These are phyloP conservation scores for Pomatorhinus ruficollis DNA, from an alignment of 2,113 vertebrate species.

Conservation along the genomic window DNA sequence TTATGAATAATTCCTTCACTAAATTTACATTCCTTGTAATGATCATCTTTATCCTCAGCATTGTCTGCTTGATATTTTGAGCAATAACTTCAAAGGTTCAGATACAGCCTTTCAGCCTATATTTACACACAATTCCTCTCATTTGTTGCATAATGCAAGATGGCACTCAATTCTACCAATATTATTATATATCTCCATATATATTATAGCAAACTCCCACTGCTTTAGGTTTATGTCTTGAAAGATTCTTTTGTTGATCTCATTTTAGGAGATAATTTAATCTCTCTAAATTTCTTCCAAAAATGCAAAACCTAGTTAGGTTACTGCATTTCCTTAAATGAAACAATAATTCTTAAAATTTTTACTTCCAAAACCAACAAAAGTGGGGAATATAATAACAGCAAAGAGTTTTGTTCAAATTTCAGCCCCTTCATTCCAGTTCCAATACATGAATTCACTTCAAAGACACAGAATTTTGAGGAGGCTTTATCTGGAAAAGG, in stretches of 20 bases:
- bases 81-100: background rate
- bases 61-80: background rate
- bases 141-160: background rate
- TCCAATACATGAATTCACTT: background rate
- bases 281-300: background rate
- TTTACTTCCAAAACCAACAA: background rate
- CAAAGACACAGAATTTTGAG: background rate
- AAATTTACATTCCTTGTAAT: background rate
- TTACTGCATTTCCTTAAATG: background rate
- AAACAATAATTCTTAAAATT: background rate
- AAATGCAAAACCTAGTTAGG: background rate
- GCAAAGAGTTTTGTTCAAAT: background rate
- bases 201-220: background rate
- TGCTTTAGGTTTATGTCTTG: background rate
- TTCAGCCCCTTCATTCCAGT: background rate
- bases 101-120: background rate
- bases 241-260: background rate
- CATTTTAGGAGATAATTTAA: background rate
- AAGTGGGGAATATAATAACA: background rate
- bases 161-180: background rate
- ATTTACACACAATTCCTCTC: background rate
- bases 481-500: background rate
- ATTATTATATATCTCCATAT: background rate
- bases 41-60: background rate
- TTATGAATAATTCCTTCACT: background rate